These are phyloP conservation scores for Mythimna impura DNA, from an alignment of 2,888 invertebrate species.

Conservation along the genomic window DNA sequence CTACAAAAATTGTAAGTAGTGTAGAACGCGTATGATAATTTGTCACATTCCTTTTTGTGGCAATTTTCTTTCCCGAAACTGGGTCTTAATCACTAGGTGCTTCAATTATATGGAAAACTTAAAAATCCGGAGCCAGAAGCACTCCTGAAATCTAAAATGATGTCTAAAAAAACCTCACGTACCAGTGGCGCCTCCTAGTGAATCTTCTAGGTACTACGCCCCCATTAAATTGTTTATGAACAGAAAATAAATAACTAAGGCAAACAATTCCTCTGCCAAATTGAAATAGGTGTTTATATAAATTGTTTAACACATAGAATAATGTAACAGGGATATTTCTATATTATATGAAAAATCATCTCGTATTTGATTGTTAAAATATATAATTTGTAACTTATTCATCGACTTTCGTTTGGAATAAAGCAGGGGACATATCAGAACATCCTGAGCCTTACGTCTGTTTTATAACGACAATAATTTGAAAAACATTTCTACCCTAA, in stretches of 20 bases:
- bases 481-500: conserved; percentile 26
- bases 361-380: conserved; percentile 42
- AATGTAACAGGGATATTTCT: conserved; percentile 60
- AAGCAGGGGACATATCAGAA: conserved; percentile 65
- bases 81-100: background rate
- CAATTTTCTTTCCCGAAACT: background rate
- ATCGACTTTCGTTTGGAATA: conserved; percentile 45
- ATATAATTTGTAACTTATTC: conserved; percentile 32
- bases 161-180: background rate
- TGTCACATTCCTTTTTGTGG: background rate
- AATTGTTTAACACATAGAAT: conserved; percentile 45
- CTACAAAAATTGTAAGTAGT: too few species aligned
- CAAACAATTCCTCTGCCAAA: conserved; percentile 60
- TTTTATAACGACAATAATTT: conserved; percentile 64
- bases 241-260: conserved; percentile 36
- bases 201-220: background rate
- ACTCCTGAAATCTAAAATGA: background rate
- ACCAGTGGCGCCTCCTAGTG: conserved; percentile 30
- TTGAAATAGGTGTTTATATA: conserved; percentile 58
- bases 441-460: conserved; percentile 52
- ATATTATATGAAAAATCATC: conserved; percentile 42
- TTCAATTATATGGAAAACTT: too few species aligned
- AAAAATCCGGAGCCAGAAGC: background rate
- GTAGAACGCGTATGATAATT: background rate
- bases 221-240: conserved; percentile 30